These are phyloP conservation scores for Drosophila kikkawai DNA, from an alignment of 1,140 invertebrate genomes.

Conservation along the genomic window DNA sequence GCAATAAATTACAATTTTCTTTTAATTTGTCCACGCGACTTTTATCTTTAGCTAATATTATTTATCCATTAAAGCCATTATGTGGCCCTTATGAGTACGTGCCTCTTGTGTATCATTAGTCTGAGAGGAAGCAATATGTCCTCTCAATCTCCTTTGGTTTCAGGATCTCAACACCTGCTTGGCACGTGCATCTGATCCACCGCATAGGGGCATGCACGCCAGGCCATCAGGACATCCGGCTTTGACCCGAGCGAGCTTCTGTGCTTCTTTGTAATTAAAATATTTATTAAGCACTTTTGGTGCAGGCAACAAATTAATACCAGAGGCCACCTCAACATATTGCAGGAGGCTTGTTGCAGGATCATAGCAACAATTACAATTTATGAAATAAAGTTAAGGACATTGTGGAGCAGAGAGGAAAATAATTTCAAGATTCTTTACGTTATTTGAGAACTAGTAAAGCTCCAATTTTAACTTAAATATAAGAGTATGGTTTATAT, in stretches of 20 bases:
- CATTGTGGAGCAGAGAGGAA: background rate
- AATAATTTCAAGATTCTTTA: background rate
- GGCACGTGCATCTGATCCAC: slow-evolving; percentile 32
- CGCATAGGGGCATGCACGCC: slow-evolving; percentile 23
- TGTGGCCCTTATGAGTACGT: slow-evolving; percentile 7
- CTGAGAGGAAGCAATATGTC: slow-evolving; percentile 17
- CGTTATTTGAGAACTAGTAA: background rate
- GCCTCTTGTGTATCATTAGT: slow-evolving; percentile 37
- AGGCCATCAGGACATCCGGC: slow-evolving; percentile 5
- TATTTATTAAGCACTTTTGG: slow-evolving; percentile 78
- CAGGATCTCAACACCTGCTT: slow-evolving; percentile 32
- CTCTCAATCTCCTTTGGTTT: slow-evolving; percentile 29
- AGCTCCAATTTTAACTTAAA: background rate
- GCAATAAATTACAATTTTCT: background rate
- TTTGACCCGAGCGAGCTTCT: slow-evolving; percentile 18
- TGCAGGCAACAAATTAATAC: slow-evolving; percentile 77
- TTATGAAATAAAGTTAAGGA: slow-evolving; percentile 38
- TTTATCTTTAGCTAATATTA: slow-evolving; percentile 16
- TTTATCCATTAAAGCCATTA: slow-evolving; percentile 37
- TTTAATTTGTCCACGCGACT: slow-evolving; percentile 1
- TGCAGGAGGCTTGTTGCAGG: background rate
- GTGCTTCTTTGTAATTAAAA: slow-evolving; percentile 67
- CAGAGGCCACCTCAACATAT: slow-evolving; percentile 14
- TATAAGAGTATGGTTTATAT: too few species aligned
- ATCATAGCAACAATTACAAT: slow-evolving; percentile 14